These are phyloP conservation scores for Solea solea DNA, from an alignment of 2,113 vertebrate species.

Conservation along the genomic window DNA sequence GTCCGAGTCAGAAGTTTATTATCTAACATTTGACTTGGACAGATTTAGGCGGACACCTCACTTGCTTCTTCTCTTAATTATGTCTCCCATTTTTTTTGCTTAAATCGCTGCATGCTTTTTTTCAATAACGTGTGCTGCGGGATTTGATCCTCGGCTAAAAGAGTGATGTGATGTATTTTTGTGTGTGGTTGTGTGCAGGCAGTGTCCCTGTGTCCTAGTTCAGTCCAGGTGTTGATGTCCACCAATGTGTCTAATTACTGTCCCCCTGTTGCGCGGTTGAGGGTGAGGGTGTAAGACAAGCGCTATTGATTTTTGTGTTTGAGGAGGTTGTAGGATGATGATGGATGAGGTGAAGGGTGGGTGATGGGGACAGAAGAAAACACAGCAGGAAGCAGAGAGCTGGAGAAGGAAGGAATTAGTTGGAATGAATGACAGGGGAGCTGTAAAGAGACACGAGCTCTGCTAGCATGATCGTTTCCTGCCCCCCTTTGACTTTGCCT, in stretches of 20 bases:
- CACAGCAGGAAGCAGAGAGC: slow-evolving; percentile 28
- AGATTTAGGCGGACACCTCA: too few species aligned
- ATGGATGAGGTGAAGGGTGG: slow-evolving; percentile 17
- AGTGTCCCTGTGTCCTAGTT: slow-evolving; percentile 32
- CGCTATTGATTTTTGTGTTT: slow-evolving; percentile 53
- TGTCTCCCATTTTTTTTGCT: too few species aligned
- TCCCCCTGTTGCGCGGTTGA: slow-evolving; percentile 8
- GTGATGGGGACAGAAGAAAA: background rate
- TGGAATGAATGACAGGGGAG: slow-evolving; percentile 36
- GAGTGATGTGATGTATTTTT: too few species aligned
- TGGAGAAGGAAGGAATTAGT: slow-evolving; percentile 11
- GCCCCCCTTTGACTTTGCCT: background rate
- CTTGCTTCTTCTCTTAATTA: too few species aligned
- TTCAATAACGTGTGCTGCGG: too few species aligned
- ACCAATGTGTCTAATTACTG: slow-evolving; percentile 67
- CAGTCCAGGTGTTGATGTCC: slow-evolving; percentile 76
- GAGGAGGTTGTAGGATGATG: slow-evolving; percentile 1
- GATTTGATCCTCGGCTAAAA: too few species aligned
- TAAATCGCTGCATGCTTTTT: too few species aligned
- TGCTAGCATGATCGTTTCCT: slow-evolving; percentile 65
- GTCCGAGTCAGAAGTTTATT: too few species aligned
- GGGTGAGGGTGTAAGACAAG: background rate
- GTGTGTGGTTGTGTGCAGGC: background rate
- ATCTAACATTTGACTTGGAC: too few species aligned
- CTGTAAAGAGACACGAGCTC: slow-evolving; percentile 41